Evolutionary conservation across 2,888 invertebrate species (phyloP).

Genomic region (Drosophila helvetica): DNA sequence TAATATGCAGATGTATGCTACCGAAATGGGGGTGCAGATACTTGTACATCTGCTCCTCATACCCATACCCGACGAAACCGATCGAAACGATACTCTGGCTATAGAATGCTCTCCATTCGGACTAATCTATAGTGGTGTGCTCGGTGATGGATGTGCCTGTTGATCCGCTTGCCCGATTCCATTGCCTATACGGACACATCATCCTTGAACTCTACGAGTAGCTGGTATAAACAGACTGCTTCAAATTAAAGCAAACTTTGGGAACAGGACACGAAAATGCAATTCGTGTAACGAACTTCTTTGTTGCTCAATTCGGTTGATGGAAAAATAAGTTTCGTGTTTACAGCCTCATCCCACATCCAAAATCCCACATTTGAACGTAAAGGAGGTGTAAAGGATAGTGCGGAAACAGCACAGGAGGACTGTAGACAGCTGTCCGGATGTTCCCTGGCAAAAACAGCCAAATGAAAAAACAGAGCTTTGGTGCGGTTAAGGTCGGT

Average conservation of each 20-base stretch:
- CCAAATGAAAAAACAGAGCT: background rate
- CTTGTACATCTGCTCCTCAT: constrained; percentile 15
- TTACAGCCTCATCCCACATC: background rate
- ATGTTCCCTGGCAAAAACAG: background rate
- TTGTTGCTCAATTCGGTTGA: constrained; percentile 24
- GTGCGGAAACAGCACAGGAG: background rate
- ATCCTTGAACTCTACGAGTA: background rate
- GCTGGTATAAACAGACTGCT: constrained; percentile 13
- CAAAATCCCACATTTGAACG: background rate
- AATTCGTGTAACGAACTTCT: constrained; percentile 39
- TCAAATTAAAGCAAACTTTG: constrained; percentile 45
- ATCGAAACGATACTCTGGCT: background rate
- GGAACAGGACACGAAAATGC: constrained; percentile 56
- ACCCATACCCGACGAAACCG: background rate
- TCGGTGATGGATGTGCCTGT: background rate
- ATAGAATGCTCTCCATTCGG: background rate
- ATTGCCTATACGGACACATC: too few relatives aligned
- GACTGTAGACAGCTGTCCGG: background rate
- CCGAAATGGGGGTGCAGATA: constrained; percentile 6
- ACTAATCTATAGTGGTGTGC: background rate
- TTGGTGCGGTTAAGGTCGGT: background rate
- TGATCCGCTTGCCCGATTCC: background rate
- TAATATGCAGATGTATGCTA: constrained; percentile 8
- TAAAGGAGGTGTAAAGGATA: background rate
- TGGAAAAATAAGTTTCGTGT: constrained; percentile 18